These are phyloP conservation scores for Epistrophe grossulariae DNA, from an alignment of 2,888 invertebrate species.

Conservation along the genomic window DNA sequence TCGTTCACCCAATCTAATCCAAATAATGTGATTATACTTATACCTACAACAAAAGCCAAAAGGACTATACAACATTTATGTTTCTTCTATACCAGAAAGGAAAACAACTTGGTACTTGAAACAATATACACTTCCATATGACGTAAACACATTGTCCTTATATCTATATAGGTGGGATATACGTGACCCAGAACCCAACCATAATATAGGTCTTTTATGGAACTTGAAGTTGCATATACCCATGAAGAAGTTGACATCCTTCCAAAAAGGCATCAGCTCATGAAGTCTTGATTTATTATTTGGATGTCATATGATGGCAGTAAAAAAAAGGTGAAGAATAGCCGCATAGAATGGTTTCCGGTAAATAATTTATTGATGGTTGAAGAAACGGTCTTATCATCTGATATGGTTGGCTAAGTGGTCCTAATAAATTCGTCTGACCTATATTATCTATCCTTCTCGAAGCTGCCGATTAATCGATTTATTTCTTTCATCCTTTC, in stretches of 20 bases:
- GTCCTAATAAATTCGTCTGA: conserved; percentile 11
- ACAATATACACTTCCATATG: not conserved
- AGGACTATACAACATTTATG: not conserved
- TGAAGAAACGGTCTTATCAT: conserved; percentile 33
- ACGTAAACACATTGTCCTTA: no score
- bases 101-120: not conserved
- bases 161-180: not conserved
- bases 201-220: not conserved
- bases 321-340: conserved; percentile 21
- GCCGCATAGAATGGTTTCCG: conserved; percentile 46
- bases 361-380: conserved; percentile 62
- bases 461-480: conserved; percentile 19
- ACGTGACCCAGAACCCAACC: conserved; percentile 16
- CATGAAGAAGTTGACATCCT: not conserved
- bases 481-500: conserved; percentile 21
- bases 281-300: conserved; percentile 23
- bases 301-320: conserved; percentile 8
- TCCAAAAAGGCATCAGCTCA: not conserved
- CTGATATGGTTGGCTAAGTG: conserved; percentile 23
- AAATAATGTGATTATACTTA: conserved; percentile 37
- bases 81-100: not conserved
- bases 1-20: conserved; percentile 47
- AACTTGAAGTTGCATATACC: conserved; percentile 2
- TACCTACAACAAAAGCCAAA: conserved; percentile 8
- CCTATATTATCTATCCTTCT: not conserved